phyloP scores from a whole-genome alignment of 2,888 invertebrate genomes.

The Lamellibrachia columna region DNA sequence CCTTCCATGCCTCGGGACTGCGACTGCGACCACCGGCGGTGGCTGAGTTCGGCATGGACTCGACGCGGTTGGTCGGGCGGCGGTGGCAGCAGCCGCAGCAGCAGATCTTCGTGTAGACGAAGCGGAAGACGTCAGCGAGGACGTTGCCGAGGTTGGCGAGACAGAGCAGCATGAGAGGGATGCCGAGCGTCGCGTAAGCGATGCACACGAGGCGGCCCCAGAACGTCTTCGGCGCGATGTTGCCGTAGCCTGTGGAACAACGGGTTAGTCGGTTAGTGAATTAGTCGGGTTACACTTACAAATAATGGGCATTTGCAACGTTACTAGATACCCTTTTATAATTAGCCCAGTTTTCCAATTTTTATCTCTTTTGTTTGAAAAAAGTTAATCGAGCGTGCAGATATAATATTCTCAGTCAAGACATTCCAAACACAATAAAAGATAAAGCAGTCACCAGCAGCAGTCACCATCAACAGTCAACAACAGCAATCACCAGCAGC shows the following conservation, averaged over 20 bases:
- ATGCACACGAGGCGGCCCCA: slow-evolving; percentile 66
- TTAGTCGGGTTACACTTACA: too few species aligned
- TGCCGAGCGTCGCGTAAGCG: slow-evolving; percentile 67
- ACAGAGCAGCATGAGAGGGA: slow-evolving; percentile 69
- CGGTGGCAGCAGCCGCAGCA: slow-evolving; percentile 61
- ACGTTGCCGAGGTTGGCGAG: slow-evolving; percentile 70
- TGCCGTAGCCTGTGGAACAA: slow-evolving; percentile 60
- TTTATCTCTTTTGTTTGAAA: too few species aligned
- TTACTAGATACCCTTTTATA: too few species aligned
- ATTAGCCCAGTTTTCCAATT: too few species aligned
- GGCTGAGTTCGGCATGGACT: slow-evolving; percentile 38
- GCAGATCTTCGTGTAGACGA: slow-evolving; percentile 49
- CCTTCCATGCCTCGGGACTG: slow-evolving; percentile 41
- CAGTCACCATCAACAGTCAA: too few species aligned
- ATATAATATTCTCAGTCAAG: too few species aligned
- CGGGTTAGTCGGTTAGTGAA: background rate
- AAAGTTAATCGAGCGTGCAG: too few species aligned
- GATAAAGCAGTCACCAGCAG: too few species aligned
- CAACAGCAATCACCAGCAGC: too few species aligned
- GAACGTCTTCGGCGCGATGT: slow-evolving; percentile 64
- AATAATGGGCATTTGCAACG: too few species aligned
- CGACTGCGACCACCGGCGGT: background rate
- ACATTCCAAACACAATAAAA: too few species aligned
- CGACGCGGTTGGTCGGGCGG: background rate
- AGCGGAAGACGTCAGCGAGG: slow-evolving; percentile 62